These are phyloP conservation scores for Globodera ellingtonae DNA, from an alignment of 1,140 invertebrate genomes.

Conservation along the genomic window DNA sequence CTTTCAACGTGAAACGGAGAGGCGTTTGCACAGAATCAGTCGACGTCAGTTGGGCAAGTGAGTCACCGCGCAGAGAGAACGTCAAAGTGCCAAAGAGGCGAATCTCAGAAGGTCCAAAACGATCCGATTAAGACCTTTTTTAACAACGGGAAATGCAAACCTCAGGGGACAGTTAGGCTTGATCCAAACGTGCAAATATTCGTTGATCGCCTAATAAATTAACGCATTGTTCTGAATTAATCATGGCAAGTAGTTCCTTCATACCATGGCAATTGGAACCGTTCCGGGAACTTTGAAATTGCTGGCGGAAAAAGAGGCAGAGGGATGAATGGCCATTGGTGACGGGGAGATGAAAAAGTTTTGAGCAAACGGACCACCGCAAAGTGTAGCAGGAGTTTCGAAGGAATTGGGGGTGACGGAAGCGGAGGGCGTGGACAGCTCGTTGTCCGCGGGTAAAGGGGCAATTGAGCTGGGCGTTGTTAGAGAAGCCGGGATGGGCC, in stretches of 20 bases:
- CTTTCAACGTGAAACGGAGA: too few species aligned
- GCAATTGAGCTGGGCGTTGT: too few species aligned
- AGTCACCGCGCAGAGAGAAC: slow-evolving; percentile 50
- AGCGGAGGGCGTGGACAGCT: slow-evolving; percentile 32
- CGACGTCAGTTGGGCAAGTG: slow-evolving; percentile 43
- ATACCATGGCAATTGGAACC: slow-evolving; percentile 54
- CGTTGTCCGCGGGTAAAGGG: slow-evolving; percentile 29
- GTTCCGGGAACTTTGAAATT: slow-evolving; percentile 44
- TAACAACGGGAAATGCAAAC: slow-evolving; percentile 20
- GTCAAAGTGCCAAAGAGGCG: slow-evolving; percentile 54
- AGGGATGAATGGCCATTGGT: slow-evolving; percentile 26
- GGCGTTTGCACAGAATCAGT: too few species aligned
- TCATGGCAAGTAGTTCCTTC: background rate
- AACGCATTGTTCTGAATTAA: background rate
- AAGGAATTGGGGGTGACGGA: slow-evolving; percentile 32
- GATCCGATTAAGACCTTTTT: background rate
- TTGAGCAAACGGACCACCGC: slow-evolving; percentile 33
- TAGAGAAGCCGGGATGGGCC: too few species aligned
- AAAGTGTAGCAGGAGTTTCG: slow-evolving; percentile 33
- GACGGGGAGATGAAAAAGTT: slow-evolving; percentile 52
- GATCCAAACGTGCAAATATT: slow-evolving; percentile 58
- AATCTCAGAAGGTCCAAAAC: slow-evolving; percentile 43
- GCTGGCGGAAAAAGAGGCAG: slow-evolving; percentile 7
- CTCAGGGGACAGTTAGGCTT: slow-evolving; percentile 39
- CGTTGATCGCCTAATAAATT: slow-evolving; percentile 40